A percentile compares a stretch with the other conserved stretches of the same genome.
phyloP scores from a whole-genome alignment of 2,113 vertebrate genomes.

The Cathartes aura region DNA sequence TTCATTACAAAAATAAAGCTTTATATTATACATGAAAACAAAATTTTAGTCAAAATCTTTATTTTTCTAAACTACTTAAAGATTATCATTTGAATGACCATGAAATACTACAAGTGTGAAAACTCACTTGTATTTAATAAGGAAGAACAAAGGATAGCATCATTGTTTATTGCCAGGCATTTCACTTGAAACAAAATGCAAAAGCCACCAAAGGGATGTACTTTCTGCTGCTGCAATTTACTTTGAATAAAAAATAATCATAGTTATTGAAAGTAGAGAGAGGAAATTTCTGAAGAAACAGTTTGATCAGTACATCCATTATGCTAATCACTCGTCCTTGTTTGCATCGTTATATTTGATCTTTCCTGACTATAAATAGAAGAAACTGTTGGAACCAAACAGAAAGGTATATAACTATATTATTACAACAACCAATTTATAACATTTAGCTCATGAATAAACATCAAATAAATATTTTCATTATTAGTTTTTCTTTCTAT shows the following conservation, averaged over 20 bases:
- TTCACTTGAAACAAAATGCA: neutral
- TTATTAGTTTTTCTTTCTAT: constrained; percentile 20
- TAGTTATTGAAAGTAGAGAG: neutral
- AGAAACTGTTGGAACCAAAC: neutral
- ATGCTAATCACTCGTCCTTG: constrained; percentile 7
- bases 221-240: neutral
- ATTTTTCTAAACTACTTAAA: neutral
- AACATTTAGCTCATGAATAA: constrained; percentile 41
- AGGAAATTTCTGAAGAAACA: neutral
- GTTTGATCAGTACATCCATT: neutral
- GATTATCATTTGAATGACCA: neutral
- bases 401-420: neutral
- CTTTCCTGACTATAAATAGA: constrained; percentile 5
- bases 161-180: neutral
- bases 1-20: neutral
- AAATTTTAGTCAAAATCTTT: neutral
- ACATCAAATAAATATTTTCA: constrained; percentile 18
- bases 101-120: neutral
- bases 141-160: neutral
- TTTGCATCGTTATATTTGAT: neutral
- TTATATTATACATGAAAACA: neutral
- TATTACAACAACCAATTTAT: constrained; percentile 3
- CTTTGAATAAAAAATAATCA: neutral
- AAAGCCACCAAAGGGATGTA: neutral
- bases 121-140: neutral